phyloP scores from a whole-genome alignment of 1,140 invertebrate species.

The Littorina saxatilis region DNA sequence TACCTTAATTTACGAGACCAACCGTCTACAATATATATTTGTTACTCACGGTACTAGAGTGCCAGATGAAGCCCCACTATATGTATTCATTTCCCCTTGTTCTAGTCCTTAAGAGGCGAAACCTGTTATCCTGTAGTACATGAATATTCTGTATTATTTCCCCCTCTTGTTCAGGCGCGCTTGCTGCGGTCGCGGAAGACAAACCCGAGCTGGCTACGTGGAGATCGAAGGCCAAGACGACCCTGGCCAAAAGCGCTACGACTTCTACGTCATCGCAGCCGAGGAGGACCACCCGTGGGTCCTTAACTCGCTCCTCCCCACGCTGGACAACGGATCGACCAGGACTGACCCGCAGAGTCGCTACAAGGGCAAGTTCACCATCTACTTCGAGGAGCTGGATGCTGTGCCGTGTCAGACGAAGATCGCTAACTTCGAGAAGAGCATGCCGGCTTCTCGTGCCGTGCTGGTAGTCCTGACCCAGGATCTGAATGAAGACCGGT shows the following conservation, averaged over 20 bases:
- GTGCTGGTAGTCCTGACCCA: conserved; percentile 54
- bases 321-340: conserved; percentile 49
- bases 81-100: no score
- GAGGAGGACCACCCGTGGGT: conserved; percentile 57
- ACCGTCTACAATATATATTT: no score
- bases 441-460: conserved; percentile 49
- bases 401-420: conserved; percentile 24
- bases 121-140: no score
- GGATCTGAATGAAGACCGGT: conserved; percentile 42
- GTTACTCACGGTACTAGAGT: no score
- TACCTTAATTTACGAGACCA: no score
- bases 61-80: no score
- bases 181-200: no score
- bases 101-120: no score
- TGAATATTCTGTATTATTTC: no score
- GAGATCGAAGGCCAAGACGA: neutral
- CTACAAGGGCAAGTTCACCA: conserved; percentile 30
- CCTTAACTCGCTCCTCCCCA: conserved; percentile 43
- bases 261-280: conserved; percentile 56
- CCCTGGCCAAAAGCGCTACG: conserved; percentile 35
- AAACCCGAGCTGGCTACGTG: neutral
- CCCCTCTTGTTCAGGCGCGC: no score
- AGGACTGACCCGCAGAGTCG: neutral
- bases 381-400: conserved; percentile 56
- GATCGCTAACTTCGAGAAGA: conserved; percentile 48